Evolutionary conservation across 2,888 invertebrate genomes (phyloP), one percentile per base, ranked within the genome.

Genomic region (Portevinia maculata): DNA sequence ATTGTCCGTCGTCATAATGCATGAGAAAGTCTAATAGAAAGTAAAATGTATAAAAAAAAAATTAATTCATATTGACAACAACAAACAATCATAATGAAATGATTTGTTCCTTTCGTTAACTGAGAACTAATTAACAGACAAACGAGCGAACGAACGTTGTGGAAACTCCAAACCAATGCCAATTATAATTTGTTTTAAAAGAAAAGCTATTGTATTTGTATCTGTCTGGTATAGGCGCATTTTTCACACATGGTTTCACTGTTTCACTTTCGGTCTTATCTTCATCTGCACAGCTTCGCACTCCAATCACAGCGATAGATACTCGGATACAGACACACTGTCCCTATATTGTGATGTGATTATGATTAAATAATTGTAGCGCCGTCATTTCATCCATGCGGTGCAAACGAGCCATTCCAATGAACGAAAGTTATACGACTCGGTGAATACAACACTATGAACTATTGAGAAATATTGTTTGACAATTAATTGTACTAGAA

Each of bases 181-280:
- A 81, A 81, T 79, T 79, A n/a, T n/a, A 74, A 81, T 81, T 76
- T 55, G 69, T 64, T 57, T 65, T 44, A 59, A 79, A 73, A 65
- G 65, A 74, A 75, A 70, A 70, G 52, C 75, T 52, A 64, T 81
- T 75, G 81, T 75, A 37, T 21, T 15, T 46, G 48, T 60, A 32
- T 24, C 5, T 24, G 39, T 17, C 21, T n/a, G 44, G 17, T 19
- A 19, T 37, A 28, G 62, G 74, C 41, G 79, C 74, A 73, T 53
- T 79, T 79, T 79, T 79, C 79, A 79, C 79, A 79, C 79, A 79
- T 79, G 74, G 79, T 79, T 79, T 79, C 74, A 79, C 74, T 74
- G 59, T 52, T 71, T 71, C 70, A 71, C 52, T 67, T 79, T 73
- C 65, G 37, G 28, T 65, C 17, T 32, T 41, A 15, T 32, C 19